These are phyloP conservation scores for Pseudobourletiella spinata DNA, from an alignment of 1,140 invertebrate genomes.

Conservation along the genomic window DNA sequence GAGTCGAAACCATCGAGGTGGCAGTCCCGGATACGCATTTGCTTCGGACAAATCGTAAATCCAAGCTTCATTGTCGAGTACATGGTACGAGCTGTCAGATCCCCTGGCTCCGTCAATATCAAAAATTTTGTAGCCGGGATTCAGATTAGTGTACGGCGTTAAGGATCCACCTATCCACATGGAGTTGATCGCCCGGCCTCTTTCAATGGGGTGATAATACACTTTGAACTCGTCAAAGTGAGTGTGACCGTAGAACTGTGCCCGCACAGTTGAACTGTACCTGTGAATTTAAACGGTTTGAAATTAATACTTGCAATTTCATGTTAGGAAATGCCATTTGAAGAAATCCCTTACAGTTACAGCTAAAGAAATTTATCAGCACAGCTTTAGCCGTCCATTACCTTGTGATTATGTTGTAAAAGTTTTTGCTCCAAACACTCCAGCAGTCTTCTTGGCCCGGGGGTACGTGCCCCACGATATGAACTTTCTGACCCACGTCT, in stretches of 20 bases:
- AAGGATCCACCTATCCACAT: conserved; percentile 49
- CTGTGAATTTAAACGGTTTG: not conserved
- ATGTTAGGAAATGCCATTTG: too few species aligned
- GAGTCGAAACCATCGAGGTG: conserved; percentile 42
- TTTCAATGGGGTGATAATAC: conserved; percentile 34
- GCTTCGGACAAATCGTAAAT: conserved; percentile 49
- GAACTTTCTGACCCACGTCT: conserved; percentile 9
- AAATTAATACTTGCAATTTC: not conserved
- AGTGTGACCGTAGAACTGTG: conserved; percentile 43
- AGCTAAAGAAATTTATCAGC: too few species aligned
- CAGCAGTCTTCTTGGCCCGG: conserved; percentile 38
- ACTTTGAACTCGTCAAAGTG: conserved; percentile 44
- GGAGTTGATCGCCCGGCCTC: conserved; percentile 11
- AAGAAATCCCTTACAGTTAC: too few species aligned
- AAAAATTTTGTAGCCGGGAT: conserved; percentile 57
- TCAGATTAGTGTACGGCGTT: conserved; percentile 46
- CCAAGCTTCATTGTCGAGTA: conserved; percentile 52
- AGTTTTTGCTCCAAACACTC: conserved; percentile 44
- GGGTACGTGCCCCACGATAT: conserved; percentile 40
- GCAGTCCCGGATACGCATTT: conserved; percentile 40
- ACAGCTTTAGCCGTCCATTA: too few species aligned
- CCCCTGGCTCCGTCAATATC: conserved; percentile 47
- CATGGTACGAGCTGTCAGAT: conserved; percentile 17
- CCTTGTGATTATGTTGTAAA: conserved; percentile 41
- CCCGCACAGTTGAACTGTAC: conserved; percentile 19